These are phyloP conservation scores for Agelas oroides DNA, from an alignment of 37 sponge, comb jelly and placozoan species.

Conservation along the genomic window DNA sequence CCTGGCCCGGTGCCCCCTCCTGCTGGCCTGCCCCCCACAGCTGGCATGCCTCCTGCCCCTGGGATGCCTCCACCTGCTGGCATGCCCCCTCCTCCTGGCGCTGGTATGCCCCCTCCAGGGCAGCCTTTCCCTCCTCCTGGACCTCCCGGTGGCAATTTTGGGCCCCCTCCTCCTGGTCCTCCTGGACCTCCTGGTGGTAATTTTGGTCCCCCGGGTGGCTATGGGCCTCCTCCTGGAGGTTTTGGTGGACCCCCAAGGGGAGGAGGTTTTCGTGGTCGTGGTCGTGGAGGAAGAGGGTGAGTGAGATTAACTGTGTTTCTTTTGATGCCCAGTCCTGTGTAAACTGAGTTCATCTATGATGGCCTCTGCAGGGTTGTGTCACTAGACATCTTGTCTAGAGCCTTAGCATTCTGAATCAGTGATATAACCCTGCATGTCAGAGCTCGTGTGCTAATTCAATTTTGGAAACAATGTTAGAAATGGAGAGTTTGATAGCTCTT, in stretches of 20 bases:
- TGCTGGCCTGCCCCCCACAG: conserved; percentile 4
- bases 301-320: neutral
- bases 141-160: conserved; percentile 15
- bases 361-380: no score
- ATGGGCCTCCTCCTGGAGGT: conserved; percentile 2
- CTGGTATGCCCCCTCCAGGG: neutral
- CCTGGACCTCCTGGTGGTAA: conserved; percentile 14
- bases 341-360: no score
- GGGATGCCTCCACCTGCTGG: conserved; percentile 10
- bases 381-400: no score
- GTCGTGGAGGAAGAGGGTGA: conserved; percentile 24
- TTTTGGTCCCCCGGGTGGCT: conserved; percentile 11
- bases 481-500: no score
- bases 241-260: neutral
- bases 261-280: conserved; percentile 7
- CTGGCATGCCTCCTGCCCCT: neutral
- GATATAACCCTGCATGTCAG: no score
- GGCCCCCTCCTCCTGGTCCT: conserved; percentile 9
- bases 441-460: no score
- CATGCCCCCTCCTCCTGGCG: neutral
- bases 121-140: conserved; percentile 1
- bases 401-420: no score
- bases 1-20: conserved; percentile 1
- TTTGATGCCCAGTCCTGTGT: no score
- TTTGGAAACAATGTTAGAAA: no score